Conservation (phyloP, 2,888 invertebrate genomes). For the Andrena chrysosceles region DNA sequence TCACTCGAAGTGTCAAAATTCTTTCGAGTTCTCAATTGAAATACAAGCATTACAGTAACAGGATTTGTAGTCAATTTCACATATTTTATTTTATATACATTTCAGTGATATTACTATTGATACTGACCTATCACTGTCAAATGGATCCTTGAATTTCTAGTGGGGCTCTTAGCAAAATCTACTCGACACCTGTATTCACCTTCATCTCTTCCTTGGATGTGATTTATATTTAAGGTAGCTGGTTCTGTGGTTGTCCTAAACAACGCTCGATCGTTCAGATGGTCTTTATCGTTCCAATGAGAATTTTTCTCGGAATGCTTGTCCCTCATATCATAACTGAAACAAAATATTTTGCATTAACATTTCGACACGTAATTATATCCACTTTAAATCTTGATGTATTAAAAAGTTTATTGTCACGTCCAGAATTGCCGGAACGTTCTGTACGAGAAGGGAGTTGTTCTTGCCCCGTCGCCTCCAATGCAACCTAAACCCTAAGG, state of each 20-base stretch:
- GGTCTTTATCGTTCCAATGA: slow-evolving; percentile 90
- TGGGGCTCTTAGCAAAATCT: slow-evolving; percentile 92
- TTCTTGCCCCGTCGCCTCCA: too few species aligned
- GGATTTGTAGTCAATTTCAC: neutral
- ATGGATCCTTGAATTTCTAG: slow-evolving; percentile 90
- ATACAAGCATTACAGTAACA: neutral
- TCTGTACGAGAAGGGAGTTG: too few species aligned
- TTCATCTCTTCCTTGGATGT: slow-evolving; percentile 88
- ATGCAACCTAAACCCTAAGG: too few species aligned
- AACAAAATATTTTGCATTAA: slow-evolving; percentile 77
- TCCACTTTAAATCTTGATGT: too few species aligned
- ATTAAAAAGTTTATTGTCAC: too few species aligned
- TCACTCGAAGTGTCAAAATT: too few species aligned
- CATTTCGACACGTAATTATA: neutral
- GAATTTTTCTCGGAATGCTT: slow-evolving; percentile 87
- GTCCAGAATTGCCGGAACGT: too few species aligned
- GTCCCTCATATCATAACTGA: slow-evolving; percentile 90
- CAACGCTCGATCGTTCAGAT: slow-evolving; percentile 89
- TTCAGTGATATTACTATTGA: neutral
- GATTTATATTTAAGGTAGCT: slow-evolving; percentile 89
- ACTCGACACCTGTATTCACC: slow-evolving; percentile 93
- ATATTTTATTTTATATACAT: neutral
- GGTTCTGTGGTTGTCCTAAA: slow-evolving; percentile 90
- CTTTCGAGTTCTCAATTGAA: too few species aligned
- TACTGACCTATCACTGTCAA: slow-evolving; percentile 91